Percentiles rank a stretch among this genome's conserved stretches.
Conservation (phyloP, 1,140 invertebrate genomes). For the Aphelinus atriplicis region DNA sequence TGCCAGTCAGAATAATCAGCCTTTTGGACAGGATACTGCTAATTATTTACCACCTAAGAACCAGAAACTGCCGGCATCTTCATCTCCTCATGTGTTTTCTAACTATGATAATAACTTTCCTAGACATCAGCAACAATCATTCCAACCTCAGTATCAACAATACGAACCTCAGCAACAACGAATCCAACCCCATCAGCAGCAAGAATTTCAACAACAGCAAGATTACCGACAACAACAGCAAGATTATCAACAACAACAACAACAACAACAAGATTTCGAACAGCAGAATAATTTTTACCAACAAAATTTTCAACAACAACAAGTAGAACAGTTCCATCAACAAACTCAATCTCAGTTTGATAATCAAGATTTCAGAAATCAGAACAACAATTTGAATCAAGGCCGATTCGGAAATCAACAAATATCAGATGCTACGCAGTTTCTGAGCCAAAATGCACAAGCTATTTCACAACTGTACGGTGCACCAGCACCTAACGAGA, state of each 20-base stretch:
- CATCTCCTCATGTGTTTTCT: conserved; percentile 44
- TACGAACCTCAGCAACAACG: background rate
- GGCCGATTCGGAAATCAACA: conserved; percentile 42
- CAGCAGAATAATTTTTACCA: background rate
- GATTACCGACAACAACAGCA: background rate
- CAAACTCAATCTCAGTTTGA: conserved; percentile 13
- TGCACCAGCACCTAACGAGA: conserved; percentile 50
- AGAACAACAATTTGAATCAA: conserved; percentile 45
- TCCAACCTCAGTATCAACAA: conserved; percentile 1
- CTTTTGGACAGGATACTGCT: conserved; percentile 56
- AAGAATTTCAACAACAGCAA: background rate
- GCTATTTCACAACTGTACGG: conserved; percentile 60
- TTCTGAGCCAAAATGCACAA: conserved; percentile 58
- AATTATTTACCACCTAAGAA: conserved; percentile 63
- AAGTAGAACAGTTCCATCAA: background rate
- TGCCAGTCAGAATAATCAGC: conserved; percentile 59
- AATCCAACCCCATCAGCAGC: background rate
- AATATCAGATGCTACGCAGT: conserved; percentile 60
- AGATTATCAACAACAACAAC: background rate
- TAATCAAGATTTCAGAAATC: conserved; percentile 9
- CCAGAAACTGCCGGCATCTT: conserved; percentile 53
- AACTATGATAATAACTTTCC: conserved; percentile 15
- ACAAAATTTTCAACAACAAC: conserved; percentile 6
- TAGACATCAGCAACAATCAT: background rate
- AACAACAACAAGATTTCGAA: conserved; percentile 12